These are phyloP conservation scores for Electrophaes corylata DNA, from an alignment of 2,888 invertebrate genomes.

Conservation along the genomic window DNA sequence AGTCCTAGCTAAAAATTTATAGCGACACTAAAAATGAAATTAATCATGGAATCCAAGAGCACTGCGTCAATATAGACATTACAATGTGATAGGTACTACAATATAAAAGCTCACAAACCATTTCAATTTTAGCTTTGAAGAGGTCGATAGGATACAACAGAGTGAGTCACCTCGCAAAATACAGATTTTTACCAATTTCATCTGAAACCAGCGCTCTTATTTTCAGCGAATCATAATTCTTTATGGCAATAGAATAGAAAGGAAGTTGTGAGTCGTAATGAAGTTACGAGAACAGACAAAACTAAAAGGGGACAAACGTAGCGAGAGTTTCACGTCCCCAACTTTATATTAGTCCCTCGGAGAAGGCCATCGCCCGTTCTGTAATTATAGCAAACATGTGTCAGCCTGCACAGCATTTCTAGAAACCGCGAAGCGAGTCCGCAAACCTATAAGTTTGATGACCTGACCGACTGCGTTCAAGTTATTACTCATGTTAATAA, in stretches of 20 bases:
- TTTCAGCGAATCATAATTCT: constrained; percentile 22
- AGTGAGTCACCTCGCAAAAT: constrained; percentile 10
- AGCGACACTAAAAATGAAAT: constrained; percentile 58
- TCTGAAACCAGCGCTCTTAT: constrained; percentile 12
- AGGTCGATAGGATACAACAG: neutral
- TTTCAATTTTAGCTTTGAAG: neutral
- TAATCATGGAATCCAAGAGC: constrained; percentile 53
- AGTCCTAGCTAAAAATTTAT: constrained; percentile 57
- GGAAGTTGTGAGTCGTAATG: constrained; percentile 41
- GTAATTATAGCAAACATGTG: constrained; percentile 52
- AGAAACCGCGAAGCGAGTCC: constrained; percentile 43
- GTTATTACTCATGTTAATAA: constrained; percentile 42
- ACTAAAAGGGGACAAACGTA: constrained; percentile 46
- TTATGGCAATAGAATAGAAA: constrained; percentile 16
- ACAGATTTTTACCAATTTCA: constrained; percentile 20
- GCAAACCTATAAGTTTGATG: constrained; percentile 54
- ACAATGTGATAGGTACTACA: neutral
- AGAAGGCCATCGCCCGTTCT: constrained; percentile 50
- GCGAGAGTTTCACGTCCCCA: constrained; percentile 44
- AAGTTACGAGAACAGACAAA: constrained; percentile 42
- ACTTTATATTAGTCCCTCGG: constrained; percentile 44
- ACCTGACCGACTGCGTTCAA: constrained; percentile 49
- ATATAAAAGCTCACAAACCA: neutral
- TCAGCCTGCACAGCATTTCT: constrained; percentile 42
- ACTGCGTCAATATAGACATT: constrained; percentile 33